Conservation (phyloP, 1,140 invertebrate species). For the Penaeus indicus region DNA sequence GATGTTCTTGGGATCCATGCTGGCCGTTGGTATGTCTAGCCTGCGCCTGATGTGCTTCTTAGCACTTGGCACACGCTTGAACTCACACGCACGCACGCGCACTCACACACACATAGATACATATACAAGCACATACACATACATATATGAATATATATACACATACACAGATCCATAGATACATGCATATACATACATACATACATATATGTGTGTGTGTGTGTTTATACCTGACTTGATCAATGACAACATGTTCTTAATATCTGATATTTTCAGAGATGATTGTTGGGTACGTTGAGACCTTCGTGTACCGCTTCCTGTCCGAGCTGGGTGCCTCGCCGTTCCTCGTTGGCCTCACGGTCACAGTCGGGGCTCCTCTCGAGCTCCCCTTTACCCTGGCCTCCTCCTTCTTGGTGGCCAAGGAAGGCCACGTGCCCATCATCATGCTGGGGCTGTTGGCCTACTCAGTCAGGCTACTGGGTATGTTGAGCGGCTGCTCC, state of each 20-base stretch:
- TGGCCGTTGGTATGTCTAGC: slow-evolving; percentile 20
- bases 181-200: too few relatives aligned
- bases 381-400: slow-evolving; percentile 69
- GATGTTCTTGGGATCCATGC: slow-evolving; percentile 43
- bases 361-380: slow-evolving; percentile 68
- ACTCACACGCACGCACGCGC: too few relatives aligned
- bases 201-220: too few relatives aligned
- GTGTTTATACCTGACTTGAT: too few relatives aligned
- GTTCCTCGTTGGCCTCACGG: slow-evolving; percentile 70
- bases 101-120: too few relatives aligned
- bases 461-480: slow-evolving; percentile 65
- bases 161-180: too few relatives aligned
- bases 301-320: slow-evolving; percentile 69
- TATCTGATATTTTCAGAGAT: too few relatives aligned
- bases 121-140: too few relatives aligned
- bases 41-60: too few relatives aligned
- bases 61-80: too few relatives aligned
- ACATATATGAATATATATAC: too few relatives aligned
- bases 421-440: slow-evolving; percentile 68
- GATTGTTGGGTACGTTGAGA: slow-evolving; percentile 24
- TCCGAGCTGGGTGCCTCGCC: slow-evolving; percentile 67
- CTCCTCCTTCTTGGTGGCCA: slow-evolving; percentile 69
- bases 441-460: slow-evolving; percentile 68
- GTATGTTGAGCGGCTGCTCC: slow-evolving; percentile 26
- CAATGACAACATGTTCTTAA: slow-evolving; percentile 35